A percentile compares a stretch with the other conserved stretches of the same genome.
Evolutionary conservation across 1,140 invertebrate species (phyloP).

Genomic region (Philotrypesis tridentata): DNA sequence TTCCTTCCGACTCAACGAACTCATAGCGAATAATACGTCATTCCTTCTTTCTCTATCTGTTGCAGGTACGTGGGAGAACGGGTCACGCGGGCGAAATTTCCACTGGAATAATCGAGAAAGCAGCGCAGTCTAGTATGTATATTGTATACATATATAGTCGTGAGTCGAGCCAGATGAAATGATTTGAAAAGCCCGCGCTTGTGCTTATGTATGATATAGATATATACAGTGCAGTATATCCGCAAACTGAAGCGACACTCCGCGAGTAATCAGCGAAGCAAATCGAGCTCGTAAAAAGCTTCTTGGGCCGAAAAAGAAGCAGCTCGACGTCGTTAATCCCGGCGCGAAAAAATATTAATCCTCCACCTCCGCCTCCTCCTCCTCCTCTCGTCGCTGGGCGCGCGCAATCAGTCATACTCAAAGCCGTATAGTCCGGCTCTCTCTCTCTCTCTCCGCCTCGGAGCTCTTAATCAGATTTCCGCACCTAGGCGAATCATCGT

Average conservation of each 20-base stretch:
- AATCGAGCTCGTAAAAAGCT: not conserved
- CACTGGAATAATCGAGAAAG: too few species aligned
- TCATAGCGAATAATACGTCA: not conserved
- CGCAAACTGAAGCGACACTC: not conserved
- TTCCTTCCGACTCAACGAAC: too few species aligned
- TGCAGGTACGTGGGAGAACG: not conserved
- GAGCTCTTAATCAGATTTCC: constrained; percentile 36
- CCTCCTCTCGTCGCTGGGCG: too few species aligned
- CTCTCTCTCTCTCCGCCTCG: too few species aligned
- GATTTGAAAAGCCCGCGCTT: too few species aligned
- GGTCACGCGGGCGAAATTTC: too few species aligned
- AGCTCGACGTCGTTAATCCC: constrained; percentile 15
- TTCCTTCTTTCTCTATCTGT: constrained; percentile 1
- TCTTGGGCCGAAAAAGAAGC: not conserved
- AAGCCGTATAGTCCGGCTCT: not conserved
- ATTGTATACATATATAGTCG: not conserved
- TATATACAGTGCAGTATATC: not conserved
- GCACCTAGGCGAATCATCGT: not conserved
- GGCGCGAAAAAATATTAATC: constrained; percentile 31
- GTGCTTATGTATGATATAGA: too few species aligned
- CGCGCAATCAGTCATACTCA: constrained; percentile 31
- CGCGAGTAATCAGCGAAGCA: constrained; percentile 11
- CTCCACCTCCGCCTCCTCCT: not conserved
- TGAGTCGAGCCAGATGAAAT: too few species aligned
- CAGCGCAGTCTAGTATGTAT: not conserved